Evolutionary conservation across 2,888 invertebrate genomes (phyloP), one percentile per base, ranked within the genome.

Genomic region (Drosophila mettleri): DNA sequence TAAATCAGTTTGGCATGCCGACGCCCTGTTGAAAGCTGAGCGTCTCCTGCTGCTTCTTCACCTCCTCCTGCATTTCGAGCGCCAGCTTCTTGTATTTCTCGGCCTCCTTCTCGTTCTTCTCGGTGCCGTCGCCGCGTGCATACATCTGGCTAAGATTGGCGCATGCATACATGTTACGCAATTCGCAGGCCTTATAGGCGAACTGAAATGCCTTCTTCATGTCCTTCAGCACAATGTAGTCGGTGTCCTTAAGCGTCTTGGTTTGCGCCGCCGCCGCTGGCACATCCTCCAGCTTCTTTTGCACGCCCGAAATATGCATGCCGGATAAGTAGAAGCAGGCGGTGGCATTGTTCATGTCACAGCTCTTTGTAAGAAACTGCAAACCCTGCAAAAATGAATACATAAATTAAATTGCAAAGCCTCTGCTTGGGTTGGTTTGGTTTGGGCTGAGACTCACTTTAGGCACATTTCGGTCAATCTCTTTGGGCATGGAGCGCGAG

Each of bases 131-230:
- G 14, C 98, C 98, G 89, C 94, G 94, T 33, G 94, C 94, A 90
- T 97, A 96, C 96, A 98, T 97, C 91, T 96, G 95, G 88, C 97
- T 96, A 1, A 98, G 93, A 93, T 98, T 98, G 0, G 96, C 96
- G 93, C 99, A 99, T 0, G 97, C 96, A 89, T 95, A 96, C 90
- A 97, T 95, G 89, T 98, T 96, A 0, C 96, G 96, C 0, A 95
- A 92, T 69, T 97, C 96, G 91, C 99, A 99, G 0, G 96, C 97
- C 91, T 95, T 95, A 62, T 94, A 92, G 0, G 97, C 95, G 86
- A 94, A 96, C 36, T 95, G 93, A 90, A 97, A 96, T 0, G 98
- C 98, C 91, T 96, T 95, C 39, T 93, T 93, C 94, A 95, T 94
- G 88, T 98, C 95, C 71, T 95, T 94, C 51, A 93, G 93, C 24